These are phyloP conservation scores for Phoeniculus purpureus DNA, from an alignment of 2,797 vertebrate species.

Conservation along the genomic window DNA sequence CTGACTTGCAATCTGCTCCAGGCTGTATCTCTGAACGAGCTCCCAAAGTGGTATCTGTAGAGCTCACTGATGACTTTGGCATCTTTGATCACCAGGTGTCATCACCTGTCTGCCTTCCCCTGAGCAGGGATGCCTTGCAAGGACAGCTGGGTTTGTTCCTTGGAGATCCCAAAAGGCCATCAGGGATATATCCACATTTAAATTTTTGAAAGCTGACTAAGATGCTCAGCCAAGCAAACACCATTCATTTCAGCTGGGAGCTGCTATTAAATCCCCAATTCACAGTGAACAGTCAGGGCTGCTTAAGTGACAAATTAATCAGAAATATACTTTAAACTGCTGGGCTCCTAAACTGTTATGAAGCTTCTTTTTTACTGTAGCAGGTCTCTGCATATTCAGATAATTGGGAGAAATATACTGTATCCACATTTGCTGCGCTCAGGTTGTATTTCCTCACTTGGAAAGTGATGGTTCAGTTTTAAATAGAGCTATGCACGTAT, in stretches of 20 bases:
- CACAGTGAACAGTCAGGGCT: constrained; percentile 29
- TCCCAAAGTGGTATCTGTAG: constrained; percentile 41
- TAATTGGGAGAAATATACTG: not conserved
- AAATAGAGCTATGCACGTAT: not conserved
- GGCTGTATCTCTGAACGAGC: constrained; percentile 34
- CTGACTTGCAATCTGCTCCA: constrained; percentile 58
- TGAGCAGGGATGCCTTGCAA: constrained; percentile 21
- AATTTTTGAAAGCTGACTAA: constrained; percentile 30
- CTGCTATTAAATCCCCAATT: constrained; percentile 41
- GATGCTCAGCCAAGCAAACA: constrained; percentile 43
- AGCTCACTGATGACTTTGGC: constrained; percentile 32
- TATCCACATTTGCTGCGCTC: not conserved
- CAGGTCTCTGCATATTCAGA: not conserved
- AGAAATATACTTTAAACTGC: constrained; percentile 22
- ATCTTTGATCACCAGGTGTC: constrained; percentile 59
- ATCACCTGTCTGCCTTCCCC: constrained; percentile 41
- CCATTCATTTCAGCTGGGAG: constrained; percentile 40
- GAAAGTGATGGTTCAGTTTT: not conserved
- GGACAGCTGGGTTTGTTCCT: constrained; percentile 39
- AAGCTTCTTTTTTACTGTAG: not conserved
- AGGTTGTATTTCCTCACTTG: not conserved
- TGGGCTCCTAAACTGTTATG: not conserved
- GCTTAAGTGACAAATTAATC: constrained; percentile 36
- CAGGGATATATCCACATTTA: not conserved
- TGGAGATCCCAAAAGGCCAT: constrained; percentile 16